Conservation (phyloP, 2,888 invertebrate species). For the Barypeithes pellucidus region DNA sequence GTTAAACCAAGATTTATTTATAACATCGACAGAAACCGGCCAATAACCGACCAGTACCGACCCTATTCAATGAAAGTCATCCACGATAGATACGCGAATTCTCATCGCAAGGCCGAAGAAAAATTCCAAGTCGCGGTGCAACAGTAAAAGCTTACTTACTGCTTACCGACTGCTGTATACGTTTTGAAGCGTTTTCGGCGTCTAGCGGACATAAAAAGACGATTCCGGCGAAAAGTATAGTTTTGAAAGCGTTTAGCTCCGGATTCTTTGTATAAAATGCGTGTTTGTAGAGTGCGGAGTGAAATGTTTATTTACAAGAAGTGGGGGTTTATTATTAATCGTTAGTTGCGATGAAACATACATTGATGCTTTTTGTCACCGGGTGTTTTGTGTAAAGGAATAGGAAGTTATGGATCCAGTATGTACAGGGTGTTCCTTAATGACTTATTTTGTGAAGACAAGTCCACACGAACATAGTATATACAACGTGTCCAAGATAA, state of each 20-base stretch:
- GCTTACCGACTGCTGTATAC: background rate
- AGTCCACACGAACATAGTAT: too few species aligned
- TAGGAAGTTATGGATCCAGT: too few species aligned
- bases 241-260: background rate
- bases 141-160: constrained; percentile 9
- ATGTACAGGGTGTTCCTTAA: too few species aligned
- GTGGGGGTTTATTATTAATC: background rate
- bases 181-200: background rate
- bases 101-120: constrained; percentile 4
- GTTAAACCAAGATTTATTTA: too few species aligned
- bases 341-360: too few species aligned
- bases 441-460: too few species aligned
- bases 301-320: background rate
- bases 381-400: too few species aligned
- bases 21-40: too few species aligned
- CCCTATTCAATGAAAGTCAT: constrained; percentile 13
- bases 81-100: background rate
- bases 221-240: constrained; percentile 9
- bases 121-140: background rate
- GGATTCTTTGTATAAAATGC: constrained; percentile 12
- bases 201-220: constrained; percentile 4
- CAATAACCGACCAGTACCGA: background rate
- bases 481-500: too few species aligned
- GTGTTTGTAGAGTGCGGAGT: background rate
- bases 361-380: too few species aligned